Percentiles rank a stretch among this genome's conserved stretches.
These are phyloP conservation scores for Syrphus vitripennis DNA, from an alignment of 2,888 invertebrate genomes.

Conservation along the genomic window DNA sequence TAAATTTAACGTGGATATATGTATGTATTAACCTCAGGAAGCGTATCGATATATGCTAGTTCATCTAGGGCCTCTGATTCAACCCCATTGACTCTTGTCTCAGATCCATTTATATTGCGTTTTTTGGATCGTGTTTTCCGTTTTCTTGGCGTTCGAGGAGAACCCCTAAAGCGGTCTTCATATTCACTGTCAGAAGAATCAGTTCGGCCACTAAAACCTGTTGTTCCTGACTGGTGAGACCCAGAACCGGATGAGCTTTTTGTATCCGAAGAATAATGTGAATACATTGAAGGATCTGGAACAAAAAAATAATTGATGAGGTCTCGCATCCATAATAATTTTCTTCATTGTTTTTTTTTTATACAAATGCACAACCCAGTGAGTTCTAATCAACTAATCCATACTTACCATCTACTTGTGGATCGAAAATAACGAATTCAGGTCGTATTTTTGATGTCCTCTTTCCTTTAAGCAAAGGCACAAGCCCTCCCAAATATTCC, in stretches of 20 bases:
- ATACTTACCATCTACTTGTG: constrained; percentile 88
- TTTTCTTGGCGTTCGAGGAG: constrained; percentile 90
- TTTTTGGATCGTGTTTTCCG: constrained; percentile 83
- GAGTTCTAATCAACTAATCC: not conserved
- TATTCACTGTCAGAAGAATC: constrained; percentile 87
- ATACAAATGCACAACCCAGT: not conserved
- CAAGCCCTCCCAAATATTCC: constrained; percentile 97
- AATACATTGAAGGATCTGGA: constrained; percentile 77
- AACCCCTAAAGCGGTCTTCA: constrained; percentile 86
- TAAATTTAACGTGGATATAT: not conserved
- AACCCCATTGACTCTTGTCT: constrained; percentile 76
- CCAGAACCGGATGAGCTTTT: constrained; percentile 81
- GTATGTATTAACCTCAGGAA: constrained; percentile 87
- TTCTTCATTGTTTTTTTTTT: not conserved
- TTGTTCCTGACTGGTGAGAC: constrained; percentile 82
- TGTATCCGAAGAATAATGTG: constrained; percentile 81
- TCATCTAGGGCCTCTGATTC: constrained; percentile 84
- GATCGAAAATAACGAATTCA: constrained; percentile 98
- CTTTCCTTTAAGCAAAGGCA: constrained; percentile 97
- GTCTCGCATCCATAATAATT: not conserved
- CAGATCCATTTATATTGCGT: constrained; percentile 74
- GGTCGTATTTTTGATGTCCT: constrained; percentile 98
- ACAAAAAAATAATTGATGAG: constrained; percentile 46
- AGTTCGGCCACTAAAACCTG: constrained; percentile 82
- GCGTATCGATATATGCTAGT: constrained; percentile 90